Evolutionary conservation across 2,888 invertebrate genomes (phyloP).

Genomic region (Zele albiditarsus): DNA sequence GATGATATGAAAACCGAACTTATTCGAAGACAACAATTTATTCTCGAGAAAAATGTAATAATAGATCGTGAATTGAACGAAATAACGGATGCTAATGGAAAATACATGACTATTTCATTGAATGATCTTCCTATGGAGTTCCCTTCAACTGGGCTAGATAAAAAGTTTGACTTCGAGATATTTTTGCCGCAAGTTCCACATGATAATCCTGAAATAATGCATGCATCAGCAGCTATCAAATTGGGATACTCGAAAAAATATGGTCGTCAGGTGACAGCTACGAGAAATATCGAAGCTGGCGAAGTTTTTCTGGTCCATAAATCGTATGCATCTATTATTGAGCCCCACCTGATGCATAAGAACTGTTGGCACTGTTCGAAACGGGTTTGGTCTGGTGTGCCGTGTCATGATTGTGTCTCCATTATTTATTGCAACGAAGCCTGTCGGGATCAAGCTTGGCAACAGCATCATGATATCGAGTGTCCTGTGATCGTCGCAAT

Average conservation of each 20-base stretch:
- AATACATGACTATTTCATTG: no score
- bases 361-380: slow-evolving; percentile 83
- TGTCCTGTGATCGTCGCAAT: not conserved
- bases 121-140: no score
- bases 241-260: slow-evolving; percentile 76
- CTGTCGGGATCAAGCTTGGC: slow-evolving; percentile 79
- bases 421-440: slow-evolving; percentile 79
- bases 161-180: no score
- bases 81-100: not conserved
- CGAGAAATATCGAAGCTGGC: slow-evolving; percentile 80
- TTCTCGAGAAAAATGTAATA: not conserved
- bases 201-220: slow-evolving; percentile 71
- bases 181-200: not conserved
- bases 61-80: not conserved
- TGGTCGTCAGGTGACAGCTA: slow-evolving; percentile 83
- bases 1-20: not conserved
- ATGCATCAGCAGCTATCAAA: slow-evolving; percentile 78
- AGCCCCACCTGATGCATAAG: slow-evolving; percentile 74
- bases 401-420: slow-evolving; percentile 79
- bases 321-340: slow-evolving; percentile 80
- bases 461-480: slow-evolving; percentile 72
- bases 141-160: no score
- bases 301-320: slow-evolving; percentile 86
- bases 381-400: slow-evolving; percentile 76
- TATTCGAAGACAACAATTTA: not conserved